Evolutionary conservation across 1,140 invertebrate genomes (phyloP), one percentile per base, ranked within the genome.

Genomic region (Phthorimaea operculella): DNA sequence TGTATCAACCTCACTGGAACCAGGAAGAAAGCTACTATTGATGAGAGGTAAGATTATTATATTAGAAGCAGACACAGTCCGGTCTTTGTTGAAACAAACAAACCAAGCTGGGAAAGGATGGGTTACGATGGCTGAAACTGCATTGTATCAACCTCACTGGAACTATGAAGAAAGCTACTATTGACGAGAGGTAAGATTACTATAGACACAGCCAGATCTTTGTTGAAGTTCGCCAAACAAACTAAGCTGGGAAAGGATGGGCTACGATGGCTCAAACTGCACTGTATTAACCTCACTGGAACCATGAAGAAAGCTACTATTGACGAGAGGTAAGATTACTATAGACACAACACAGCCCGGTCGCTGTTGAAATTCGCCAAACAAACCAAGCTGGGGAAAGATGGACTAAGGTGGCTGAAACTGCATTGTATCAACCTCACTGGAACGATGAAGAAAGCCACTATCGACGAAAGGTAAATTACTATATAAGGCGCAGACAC

Each of bases 391-490:
- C 83, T 99, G 0, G 98, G 98, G 0, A 80, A 90, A 0, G 85
- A 92, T 36, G 98, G 98, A 4, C 87, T 99, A 0, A 87, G 94
- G 64, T 99, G 98, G 97, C 86, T 99, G 0, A 99, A 99, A 85
- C 81, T 99, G 51, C 98, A 99, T 83, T 89, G 94, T 9, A 90
- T 99, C 28, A 99, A 99, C 87, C 87, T 99, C 15, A 98, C 96
- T 33, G 98, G 97, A 0, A 86, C 94, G 1, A 95, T 94, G 79
- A 99, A 99, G 85, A 88, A 90, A 57, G 89, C 89, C 34, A 89
- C 95, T 0, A 77, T 97, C 15, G 61, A 83, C 8, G 92, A 94
- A 57, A 88, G 98, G 74, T 87, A 53, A 60, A 18, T 48, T n/a
- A n/a, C n/a, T n/a, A n/a, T n/a, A n/a, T 45, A 33, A n/a, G n/a